Evolutionary conservation across 2,797 vertebrate genomes (phyloP), one percentile per base, ranked within the genome.

Genomic region (Orestias chungarensis): DNA sequence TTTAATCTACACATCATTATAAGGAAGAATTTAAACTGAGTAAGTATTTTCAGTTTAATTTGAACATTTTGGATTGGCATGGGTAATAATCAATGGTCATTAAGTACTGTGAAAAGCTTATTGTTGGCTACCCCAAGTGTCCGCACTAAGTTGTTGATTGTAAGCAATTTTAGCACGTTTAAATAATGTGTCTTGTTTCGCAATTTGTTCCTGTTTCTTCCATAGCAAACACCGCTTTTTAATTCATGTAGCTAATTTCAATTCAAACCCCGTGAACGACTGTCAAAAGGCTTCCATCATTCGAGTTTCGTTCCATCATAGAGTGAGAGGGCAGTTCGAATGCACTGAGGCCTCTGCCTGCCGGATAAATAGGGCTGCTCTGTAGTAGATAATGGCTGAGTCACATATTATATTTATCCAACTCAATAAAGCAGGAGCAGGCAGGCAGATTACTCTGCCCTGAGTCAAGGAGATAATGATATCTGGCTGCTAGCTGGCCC

Each of bases 401-500:
- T 91, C 91, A 91, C 85, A 90, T 91, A 94, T 94, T 94, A 94
- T 94, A 94, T 93, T 93, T 94, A 94, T 93, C 91, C 93, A 92
- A 94, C 92, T 93, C 93, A 94, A 93, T 93, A 94, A 94, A 94
- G 93, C 88, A 92, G 87, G 89, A 92, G 87, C 88, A 93, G 88
- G 88, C 86, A 91, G 91, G 87, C 88, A 93, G 92, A 94, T 94
- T 93, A 93, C 93, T 92, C 86, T 91, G 85, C 89, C 92, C 92
- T 93, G 92, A 93, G 91, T 93, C 93, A 92, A 86, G 91, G 87
- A 92, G 92, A 94, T 94, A 94, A 93, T 93, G 92, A 92, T 92
- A 94, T 93, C 93, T 93, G 89, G 89, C 91, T 93, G 87, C 86
- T 90, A 83, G 89, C 87, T 90, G 90, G 90, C 89, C 91, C 89